Evolutionary conservation across 2,797 vertebrate species (phyloP).

Genomic region (Fistularia tabacaria): DNA sequence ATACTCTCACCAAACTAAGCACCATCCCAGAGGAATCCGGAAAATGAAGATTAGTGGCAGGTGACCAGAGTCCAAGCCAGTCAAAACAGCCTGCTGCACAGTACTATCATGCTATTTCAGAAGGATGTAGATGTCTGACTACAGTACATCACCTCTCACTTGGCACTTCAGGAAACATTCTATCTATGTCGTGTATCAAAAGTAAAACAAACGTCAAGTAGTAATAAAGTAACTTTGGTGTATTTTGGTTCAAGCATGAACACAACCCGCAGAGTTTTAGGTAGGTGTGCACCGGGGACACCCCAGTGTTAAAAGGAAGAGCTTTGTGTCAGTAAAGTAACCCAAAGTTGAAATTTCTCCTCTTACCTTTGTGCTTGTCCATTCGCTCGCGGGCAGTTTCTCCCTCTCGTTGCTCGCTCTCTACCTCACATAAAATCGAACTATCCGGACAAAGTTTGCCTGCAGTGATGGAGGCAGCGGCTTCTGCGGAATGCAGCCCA

Average conservation of each 20-base stretch:
- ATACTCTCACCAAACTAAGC: no score
- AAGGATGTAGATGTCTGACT: no score
- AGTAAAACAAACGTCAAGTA: no score
- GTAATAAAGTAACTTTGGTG: no score
- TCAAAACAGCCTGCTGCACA: no score
- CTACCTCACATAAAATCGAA: slow-evolving; percentile 43
- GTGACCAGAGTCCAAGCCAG: slow-evolving; percentile 5
- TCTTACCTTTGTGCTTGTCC: slow-evolving; percentile 80
- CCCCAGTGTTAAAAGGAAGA: neutral
- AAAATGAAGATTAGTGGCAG: slow-evolving; percentile 13
- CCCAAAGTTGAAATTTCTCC: neutral
- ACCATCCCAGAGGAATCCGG: neutral
- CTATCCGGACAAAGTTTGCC: slow-evolving; percentile 30
- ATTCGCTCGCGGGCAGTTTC: slow-evolving; percentile 56
- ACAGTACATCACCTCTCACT: no score
- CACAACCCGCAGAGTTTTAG: no score
- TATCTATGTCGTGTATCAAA: no score
- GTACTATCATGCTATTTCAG: no score
- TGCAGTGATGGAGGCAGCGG: slow-evolving; percentile 19
- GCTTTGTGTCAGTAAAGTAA: neutral
- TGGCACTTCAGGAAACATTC: no score
- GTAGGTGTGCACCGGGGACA: slow-evolving; percentile 4
- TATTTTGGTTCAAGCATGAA: no score
- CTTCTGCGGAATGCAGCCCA: slow-evolving; percentile 23
- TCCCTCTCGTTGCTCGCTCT: slow-evolving; percentile 2